phyloP scores from a whole-genome alignment of 2,797 vertebrate species.

The Margarornis squamiger region DNA sequence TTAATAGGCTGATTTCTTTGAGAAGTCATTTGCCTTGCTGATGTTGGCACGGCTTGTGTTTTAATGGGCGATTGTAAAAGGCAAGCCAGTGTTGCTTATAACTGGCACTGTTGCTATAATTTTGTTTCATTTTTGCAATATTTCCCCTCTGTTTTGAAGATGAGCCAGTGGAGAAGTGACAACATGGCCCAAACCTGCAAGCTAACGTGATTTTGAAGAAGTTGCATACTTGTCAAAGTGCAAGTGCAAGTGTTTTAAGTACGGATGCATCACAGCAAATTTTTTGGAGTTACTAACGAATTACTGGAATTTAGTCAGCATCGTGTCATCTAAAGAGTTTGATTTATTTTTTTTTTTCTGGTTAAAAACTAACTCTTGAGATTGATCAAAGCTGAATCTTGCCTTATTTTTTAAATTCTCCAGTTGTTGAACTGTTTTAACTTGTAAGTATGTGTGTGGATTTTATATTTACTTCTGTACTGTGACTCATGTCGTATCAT shows the following conservation, averaged over 20 bases:
- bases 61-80: neutral
- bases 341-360: neutral
- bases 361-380: neutral
- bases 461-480: neutral
- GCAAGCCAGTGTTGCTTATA: neutral
- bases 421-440: neutral
- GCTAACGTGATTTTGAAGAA: neutral
- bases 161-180: neutral
- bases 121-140: neutral
- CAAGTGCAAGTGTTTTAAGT: neutral
- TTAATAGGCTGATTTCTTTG: constrained; percentile 33
- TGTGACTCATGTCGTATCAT: neutral
- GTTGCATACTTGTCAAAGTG: neutral
- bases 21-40: constrained; percentile 20
- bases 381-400: neutral
- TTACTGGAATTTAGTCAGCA: neutral
- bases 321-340: neutral
- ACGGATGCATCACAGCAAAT: neutral
- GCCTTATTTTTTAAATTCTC: neutral
- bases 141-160: neutral
- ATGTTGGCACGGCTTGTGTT: neutral
- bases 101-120: neutral
- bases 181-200: neutral
- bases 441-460: neutral
- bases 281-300: neutral